phyloP scores from a whole-genome alignment of 2,113 vertebrate genomes.

The Pao palembangensis region DNA sequence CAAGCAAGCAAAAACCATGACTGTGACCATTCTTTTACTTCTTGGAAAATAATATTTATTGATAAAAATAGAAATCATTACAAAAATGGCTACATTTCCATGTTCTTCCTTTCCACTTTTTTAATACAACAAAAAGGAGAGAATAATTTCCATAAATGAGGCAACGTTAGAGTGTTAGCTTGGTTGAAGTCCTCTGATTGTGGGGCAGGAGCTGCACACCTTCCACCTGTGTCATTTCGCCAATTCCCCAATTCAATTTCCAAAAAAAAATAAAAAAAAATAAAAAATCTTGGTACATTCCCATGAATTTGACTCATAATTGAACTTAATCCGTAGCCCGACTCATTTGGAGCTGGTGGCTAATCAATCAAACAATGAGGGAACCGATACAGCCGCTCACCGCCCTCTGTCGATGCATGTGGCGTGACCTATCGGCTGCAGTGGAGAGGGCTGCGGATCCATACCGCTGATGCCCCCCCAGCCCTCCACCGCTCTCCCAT shows the following conservation, averaged over 20 bases:
- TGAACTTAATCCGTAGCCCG: constrained; percentile 49
- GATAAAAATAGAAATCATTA: constrained; percentile 15
- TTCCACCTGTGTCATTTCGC: constrained; percentile 1
- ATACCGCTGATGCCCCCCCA: constrained; percentile 45
- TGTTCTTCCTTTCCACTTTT: constrained; percentile 6
- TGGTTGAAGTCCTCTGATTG: no score
- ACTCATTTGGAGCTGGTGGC: constrained; percentile 24
- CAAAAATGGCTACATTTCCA: constrained; percentile 14
- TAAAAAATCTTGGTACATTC: constrained; percentile 36
- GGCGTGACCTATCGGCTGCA: constrained; percentile 57
- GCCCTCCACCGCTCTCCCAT: constrained; percentile 52
- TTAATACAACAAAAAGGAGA: background rate
- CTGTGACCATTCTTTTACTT: background rate
- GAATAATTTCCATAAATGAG: constrained; percentile 17
- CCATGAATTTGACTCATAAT: constrained; percentile 46
- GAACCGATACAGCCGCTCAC: constrained; percentile 54
- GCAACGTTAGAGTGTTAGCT: background rate
- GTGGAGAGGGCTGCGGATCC: constrained; percentile 44
- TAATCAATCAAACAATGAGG: constrained; percentile 42
- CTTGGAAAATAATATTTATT: constrained; percentile 47
- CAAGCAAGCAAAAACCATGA: constrained; percentile 27
- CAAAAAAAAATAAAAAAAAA: constrained; percentile 8
- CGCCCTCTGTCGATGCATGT: constrained; percentile 52
- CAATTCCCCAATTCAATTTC: constrained; percentile 13
- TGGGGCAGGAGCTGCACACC: no score